A percentile compares a stretch with the other conserved stretches of the same genome.
phyloP scores from a whole-genome alignment of 2,888 invertebrate genomes.

The Epinotia brunnichana region DNA sequence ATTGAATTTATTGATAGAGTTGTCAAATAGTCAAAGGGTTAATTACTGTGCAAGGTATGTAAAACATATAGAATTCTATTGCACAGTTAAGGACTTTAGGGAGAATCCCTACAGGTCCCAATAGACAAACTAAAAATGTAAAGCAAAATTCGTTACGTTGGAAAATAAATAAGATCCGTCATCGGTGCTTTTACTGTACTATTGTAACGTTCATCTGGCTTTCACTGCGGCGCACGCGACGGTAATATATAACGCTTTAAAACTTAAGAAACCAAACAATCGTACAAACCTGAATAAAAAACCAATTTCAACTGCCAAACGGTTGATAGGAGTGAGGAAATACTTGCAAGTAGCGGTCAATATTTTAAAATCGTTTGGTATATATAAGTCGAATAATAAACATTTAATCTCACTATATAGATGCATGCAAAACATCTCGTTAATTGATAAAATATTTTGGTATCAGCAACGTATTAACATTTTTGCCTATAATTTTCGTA shows the following conservation, averaged over 20 bases:
- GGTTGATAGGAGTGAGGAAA: not conserved
- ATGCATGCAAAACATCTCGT: no score
- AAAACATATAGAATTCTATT: no score
- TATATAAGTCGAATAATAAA: not conserved
- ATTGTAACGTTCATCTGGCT: slow-evolving; percentile 1
- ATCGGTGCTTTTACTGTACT: not conserved
- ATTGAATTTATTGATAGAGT: no score
- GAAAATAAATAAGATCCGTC: not conserved
- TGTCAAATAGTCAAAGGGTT: no score
- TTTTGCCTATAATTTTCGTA: not conserved
- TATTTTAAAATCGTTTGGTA: not conserved
- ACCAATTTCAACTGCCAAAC: slow-evolving; percentile 15
- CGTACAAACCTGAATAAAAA: slow-evolving; percentile 19
- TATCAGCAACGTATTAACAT: not conserved
- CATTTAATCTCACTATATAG: no score
- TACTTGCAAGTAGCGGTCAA: not conserved
- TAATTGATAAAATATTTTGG: no score
- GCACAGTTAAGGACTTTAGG: not conserved
- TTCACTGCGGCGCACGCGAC: slow-evolving; percentile 19
- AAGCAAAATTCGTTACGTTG: not conserved
- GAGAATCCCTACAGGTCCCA: not conserved
- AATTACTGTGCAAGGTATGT: no score
- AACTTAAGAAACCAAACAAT: slow-evolving; percentile 4
- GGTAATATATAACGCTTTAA: slow-evolving; percentile 18
- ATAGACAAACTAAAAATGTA: not conserved